Evolutionary conservation across 2,113 vertebrate genomes (phyloP), one percentile per base, ranked within the genome.

Genomic region (Scopus umbretta): DNA sequence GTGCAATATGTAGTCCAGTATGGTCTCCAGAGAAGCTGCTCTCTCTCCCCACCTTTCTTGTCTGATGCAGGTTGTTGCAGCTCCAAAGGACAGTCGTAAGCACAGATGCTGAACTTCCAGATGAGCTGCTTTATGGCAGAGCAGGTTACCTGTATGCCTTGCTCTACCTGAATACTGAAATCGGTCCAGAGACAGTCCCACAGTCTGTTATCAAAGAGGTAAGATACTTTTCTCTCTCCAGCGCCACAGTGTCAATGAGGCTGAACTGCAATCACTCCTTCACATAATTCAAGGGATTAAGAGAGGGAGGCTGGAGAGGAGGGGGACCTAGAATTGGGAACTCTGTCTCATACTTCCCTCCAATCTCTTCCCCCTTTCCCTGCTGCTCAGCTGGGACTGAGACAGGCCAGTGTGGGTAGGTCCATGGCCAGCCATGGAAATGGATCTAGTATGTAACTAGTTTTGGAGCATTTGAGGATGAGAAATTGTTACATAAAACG

Each of bases 61-160:
- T 91, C 68, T 84, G 67, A 56, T 97, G 30, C 96, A 99, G 99
- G 96, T 97, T 99, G 80, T 96, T 99, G 61, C 99, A 99, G 96
- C 98, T 99, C 65, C 99, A 99, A 95, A 98, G 97, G 47, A 97
- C 98, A 4, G 97, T 99, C 13, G 20, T 99, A 80, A 98, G 98
- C 93, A 90, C 92, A 11, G 99, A 99, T 36, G 97, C 98, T 0
- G 99, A 99, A 30, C 96, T 99, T 75, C 98, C 99, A 2, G 99
- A 99, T 62, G 99, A 99, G 95, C 97, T 99, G 65, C 98, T 99
- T 9, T 99, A 98, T 18, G 99, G 99, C 36, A 98, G 99, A 32
- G 98, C 99, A 4, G 99, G 99, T 17, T 99, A 99, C 72, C 98
- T 99, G 0, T 99, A 98, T 22, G 98, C 99, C 80, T 98, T 99